Percentiles rank a stretch among this genome's conserved stretches.
These are phyloP conservation scores for Fragum whitleyi DNA, from an alignment of 2,888 invertebrate genomes.

Conservation along the genomic window DNA sequence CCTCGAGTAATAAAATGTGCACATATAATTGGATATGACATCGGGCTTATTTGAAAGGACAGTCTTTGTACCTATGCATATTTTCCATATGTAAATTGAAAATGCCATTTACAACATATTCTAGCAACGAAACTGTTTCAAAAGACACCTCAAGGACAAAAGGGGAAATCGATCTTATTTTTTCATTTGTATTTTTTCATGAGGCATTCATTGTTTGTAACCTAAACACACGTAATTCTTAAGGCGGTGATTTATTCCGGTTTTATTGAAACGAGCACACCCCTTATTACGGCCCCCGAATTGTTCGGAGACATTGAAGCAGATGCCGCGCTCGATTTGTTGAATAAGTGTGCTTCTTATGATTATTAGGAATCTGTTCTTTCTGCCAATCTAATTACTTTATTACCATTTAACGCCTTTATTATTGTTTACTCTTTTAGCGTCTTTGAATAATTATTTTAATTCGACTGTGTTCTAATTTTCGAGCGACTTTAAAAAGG, in stretches of 20 bases:
- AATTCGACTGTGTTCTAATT: not conserved
- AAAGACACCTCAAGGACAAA: constrained; percentile 8
- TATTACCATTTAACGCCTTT: constrained; percentile 9
- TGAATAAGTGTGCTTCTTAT: constrained; percentile 16
- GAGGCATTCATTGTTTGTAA: constrained; percentile 50
- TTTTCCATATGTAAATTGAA: no score
- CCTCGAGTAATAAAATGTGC: no score
- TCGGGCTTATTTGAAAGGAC: no score
- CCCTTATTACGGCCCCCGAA: constrained; percentile 30
- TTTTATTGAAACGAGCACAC: constrained; percentile 62
- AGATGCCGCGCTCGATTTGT: constrained; percentile 44
- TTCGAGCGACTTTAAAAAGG: not conserved
- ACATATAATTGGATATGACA: no score
- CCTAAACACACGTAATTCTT: constrained; percentile 58
- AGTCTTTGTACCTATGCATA: no score
- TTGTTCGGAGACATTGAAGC: constrained; percentile 39
- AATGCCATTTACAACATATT: no score
- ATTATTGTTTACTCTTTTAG: not conserved
- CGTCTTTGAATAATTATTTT: not conserved
- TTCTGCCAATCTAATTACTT: constrained; percentile 1
- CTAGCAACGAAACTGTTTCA: no score
- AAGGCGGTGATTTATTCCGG: constrained; percentile 56
- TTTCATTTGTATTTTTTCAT: constrained; percentile 40
- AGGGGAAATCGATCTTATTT: constrained; percentile 21
- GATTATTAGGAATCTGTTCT: constrained; percentile 15